phyloP scores from a whole-genome alignment of 2,797 vertebrate species.

The Thamnophis elegans region DNA sequence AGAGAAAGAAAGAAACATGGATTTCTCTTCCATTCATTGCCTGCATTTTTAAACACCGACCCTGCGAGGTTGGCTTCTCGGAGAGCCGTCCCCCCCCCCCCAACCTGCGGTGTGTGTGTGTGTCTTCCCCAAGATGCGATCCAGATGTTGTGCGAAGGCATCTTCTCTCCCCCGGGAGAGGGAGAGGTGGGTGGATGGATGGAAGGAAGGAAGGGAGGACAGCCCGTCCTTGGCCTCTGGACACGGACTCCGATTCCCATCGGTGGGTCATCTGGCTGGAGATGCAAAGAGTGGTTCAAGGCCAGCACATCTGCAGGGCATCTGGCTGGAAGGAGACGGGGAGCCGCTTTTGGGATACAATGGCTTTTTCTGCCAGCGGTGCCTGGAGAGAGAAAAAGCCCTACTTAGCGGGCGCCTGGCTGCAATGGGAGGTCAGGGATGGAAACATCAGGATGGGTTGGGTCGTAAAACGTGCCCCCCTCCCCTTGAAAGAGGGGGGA shows the following conservation, averaged over 20 bases:
- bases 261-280: not conserved
- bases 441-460: not conserved
- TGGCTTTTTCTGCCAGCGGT: not conserved
- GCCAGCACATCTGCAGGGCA: not conserved
- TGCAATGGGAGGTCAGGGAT: not conserved
- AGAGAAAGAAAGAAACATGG: too few species aligned
- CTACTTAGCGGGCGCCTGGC: not conserved
- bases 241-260: not conserved
- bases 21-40: not conserved
- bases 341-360: not conserved
- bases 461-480: not conserved
- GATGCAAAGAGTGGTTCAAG: not conserved
- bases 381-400: not conserved
- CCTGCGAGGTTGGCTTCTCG: not conserved
- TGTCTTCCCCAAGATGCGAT: not conserved
- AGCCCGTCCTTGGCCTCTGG: not conserved
- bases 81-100: too few species aligned
- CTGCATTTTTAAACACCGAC: not conserved
- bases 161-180: not conserved
- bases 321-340: not conserved
- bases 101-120: too few species aligned
- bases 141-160: not conserved
- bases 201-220: not conserved
- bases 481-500: not conserved
- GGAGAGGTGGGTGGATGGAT: not conserved